phyloP scores from a whole-genome alignment of 2,888 invertebrate genomes.

The Cantharis flavilabris region DNA sequence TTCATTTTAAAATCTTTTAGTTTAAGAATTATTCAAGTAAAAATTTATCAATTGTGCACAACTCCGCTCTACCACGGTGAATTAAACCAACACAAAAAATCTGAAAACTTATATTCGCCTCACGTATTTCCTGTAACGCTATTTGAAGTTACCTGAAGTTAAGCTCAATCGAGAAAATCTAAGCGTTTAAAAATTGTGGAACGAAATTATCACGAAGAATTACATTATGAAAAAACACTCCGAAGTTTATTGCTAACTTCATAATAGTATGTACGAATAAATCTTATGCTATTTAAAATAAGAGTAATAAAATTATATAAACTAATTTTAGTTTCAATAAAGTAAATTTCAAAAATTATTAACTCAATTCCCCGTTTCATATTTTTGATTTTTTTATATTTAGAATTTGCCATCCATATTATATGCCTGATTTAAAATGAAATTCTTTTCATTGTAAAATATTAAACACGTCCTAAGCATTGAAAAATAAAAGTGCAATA shows the following conservation, averaged over 20 bases:
- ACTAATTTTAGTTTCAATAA: no score
- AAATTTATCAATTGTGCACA: neutral
- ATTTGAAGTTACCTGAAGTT: neutral
- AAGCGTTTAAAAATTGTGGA: neutral
- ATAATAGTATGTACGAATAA: neutral
- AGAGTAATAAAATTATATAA: no score
- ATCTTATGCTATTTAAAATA: neutral
- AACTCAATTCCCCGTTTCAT: no score
- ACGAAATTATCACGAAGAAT: neutral
- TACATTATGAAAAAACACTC: neutral
- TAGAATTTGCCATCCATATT: no score
- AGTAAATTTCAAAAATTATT: no score
- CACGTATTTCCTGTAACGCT: neutral
- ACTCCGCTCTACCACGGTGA: neutral
- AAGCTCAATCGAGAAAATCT: neutral
- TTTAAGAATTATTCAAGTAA: neutral
- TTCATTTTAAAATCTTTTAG: neutral
- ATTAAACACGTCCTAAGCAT: no score
- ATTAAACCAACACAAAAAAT: neutral
- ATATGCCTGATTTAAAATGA: no score
- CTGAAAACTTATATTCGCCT: neutral
- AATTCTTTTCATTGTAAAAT: no score
- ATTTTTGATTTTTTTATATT: no score
- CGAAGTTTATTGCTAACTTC: neutral
- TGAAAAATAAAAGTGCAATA: no score